phyloP scores from a whole-genome alignment of 2,888 invertebrate species.

The Limnephilus lunatus region DNA sequence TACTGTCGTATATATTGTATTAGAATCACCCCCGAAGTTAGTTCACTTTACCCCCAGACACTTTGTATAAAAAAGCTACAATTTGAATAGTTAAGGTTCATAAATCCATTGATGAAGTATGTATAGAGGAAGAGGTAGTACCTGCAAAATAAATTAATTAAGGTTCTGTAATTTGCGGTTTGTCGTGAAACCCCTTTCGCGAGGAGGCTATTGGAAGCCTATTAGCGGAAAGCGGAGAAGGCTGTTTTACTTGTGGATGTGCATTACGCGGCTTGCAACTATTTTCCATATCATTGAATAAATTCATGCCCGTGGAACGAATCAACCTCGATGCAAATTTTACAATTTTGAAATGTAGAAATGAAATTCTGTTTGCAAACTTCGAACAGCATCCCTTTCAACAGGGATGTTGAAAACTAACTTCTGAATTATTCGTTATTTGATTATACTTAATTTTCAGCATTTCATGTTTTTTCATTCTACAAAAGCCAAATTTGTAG shows the following conservation, averaged over 20 bases:
- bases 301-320: constrained; percentile 14
- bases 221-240: neutral
- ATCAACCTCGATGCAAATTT: constrained; percentile 10
- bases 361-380: constrained; percentile 9
- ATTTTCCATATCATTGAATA: constrained; percentile 44
- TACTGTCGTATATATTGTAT: too few species aligned
- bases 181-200: neutral
- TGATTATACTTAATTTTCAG: too few species aligned
- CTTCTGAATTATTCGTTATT: neutral
- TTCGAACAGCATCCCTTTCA: neutral
- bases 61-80: too few species aligned
- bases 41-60: too few species aligned
- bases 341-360: constrained; percentile 18
- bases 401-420: neutral
- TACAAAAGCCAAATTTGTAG: too few species aligned
- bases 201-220: neutral
- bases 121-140: too few species aligned
- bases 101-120: too few species aligned
- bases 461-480: too few species aligned
- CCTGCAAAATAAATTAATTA: too few species aligned
- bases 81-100: too few species aligned
- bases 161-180: neutral
- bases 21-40: too few species aligned
- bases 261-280: neutral
- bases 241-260: neutral